phyloP scores from a whole-genome alignment of 2,888 invertebrate species.

The Ophioninae sp. region DNA sequence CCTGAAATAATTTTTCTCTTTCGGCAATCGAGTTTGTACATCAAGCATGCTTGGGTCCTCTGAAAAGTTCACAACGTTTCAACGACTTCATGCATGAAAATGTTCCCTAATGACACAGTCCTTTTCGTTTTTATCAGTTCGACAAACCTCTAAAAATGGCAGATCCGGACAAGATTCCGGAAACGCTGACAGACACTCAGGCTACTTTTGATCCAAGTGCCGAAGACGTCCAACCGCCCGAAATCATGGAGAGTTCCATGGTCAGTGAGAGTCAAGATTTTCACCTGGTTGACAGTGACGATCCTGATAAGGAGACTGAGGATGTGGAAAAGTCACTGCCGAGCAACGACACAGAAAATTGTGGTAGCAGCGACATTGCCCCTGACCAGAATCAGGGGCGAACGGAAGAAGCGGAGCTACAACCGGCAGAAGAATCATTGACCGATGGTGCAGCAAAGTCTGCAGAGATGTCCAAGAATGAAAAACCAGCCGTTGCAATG shows the following conservation, averaged over 20 bases:
- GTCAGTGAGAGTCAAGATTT: slow-evolving; percentile 73
- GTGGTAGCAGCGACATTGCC: neutral
- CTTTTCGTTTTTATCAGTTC: neutral
- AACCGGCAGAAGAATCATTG: slow-evolving; percentile 29
- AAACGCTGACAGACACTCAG: slow-evolving; percentile 59
- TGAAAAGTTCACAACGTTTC: neutral
- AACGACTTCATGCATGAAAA: no score
- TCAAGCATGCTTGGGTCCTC: neutral
- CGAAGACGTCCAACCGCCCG: neutral
- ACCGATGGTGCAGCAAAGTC: neutral
- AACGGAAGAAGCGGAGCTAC: slow-evolving; percentile 18
- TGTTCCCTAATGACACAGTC: neutral
- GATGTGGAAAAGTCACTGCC: neutral
- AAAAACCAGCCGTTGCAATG: neutral
- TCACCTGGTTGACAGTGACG: slow-evolving; percentile 67
- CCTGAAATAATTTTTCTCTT: no score
- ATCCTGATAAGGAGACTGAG: slow-evolving; percentile 41
- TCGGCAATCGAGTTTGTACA: no score
- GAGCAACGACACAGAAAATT: slow-evolving; percentile 9
- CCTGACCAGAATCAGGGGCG: neutral
- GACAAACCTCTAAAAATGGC: slow-evolving; percentile 67
- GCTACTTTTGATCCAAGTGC: slow-evolving; percentile 52
- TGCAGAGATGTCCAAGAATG: neutral
- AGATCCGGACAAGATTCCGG: slow-evolving; percentile 63
- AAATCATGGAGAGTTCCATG: slow-evolving; percentile 11